Evolutionary conservation across 2,113 vertebrate genomes (phyloP).

Genomic region (Eptesicus fuscus): DNA sequence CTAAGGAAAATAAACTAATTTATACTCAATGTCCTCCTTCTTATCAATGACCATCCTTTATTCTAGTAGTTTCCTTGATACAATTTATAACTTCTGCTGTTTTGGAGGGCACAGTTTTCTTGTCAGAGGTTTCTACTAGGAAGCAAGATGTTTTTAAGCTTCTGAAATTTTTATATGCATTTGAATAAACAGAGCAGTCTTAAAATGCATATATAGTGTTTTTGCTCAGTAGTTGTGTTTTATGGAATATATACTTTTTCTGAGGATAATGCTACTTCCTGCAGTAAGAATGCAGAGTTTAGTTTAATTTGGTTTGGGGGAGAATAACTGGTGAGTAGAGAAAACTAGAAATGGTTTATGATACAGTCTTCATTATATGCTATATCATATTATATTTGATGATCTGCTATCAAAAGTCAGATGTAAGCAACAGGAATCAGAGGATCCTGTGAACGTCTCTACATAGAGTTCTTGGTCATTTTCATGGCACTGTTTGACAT

Average conservation of each 20-base stretch:
- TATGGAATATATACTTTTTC: not conserved
- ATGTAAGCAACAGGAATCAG: not conserved
- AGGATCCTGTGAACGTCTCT: not conserved
- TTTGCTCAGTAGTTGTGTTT: not conserved
- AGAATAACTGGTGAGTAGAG: not conserved
- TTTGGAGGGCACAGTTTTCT: not conserved
- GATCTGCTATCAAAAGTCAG: not conserved
- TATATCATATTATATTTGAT: not conserved
- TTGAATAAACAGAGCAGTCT: not conserved
- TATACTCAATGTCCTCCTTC: not conserved
- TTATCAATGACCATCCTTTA: not conserved
- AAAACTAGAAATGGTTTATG: not conserved
- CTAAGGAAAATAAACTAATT: not conserved
- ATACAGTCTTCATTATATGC: not conserved
- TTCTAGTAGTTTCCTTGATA: not conserved
- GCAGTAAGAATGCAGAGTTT: not conserved
- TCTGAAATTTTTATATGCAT: not conserved
- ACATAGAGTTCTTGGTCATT: not conserved
- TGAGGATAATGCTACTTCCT: not conserved
- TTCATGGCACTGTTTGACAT: not conserved
- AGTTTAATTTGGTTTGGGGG: not conserved
- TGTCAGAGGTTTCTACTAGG: not conserved
- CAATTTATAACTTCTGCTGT: not conserved
- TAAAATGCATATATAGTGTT: not conserved
- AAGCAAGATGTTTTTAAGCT: slow-evolving; percentile 3